Evolutionary conservation across 2,888 invertebrate species (phyloP), one percentile per base, ranked within the genome.

Genomic region (Mimumesa dahlbomi): DNA sequence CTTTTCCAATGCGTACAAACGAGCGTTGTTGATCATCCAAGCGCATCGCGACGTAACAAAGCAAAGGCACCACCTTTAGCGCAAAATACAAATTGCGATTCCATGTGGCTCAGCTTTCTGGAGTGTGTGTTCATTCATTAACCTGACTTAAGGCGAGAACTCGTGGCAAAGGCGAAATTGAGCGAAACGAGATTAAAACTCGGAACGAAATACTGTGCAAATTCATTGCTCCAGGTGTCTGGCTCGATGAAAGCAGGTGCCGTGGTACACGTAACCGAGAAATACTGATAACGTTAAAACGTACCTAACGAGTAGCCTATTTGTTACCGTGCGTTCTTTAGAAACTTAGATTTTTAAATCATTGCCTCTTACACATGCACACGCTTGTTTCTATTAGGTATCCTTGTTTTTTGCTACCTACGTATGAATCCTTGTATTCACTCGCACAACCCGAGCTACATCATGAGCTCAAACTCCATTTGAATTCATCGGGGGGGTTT

Each of bases 121-220:
- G 56, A 70, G 66, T 36, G 36, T 36, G 36, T 48, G 75, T 77
- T 69, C 65, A 56, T 69, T 73, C 73, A 66, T 77, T 77, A 77
- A 70, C 64, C 57, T 42, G 63, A 70, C 63, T 66, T 67, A 78
- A 78, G 78, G 70, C 65, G 62, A 58, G 42, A 52, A 53, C 38
- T 46, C 52, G 29, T 22, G 56, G 43, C 46, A 54, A 57, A 67
- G 52, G 77, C 57, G 68, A 73, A 77, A 75, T 75, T 72, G 72
- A 75, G 62, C 2, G 72, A 75, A 80, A 77, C 59, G 52, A 74
- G 74, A 65, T 80, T 77, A 69, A 74, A 79, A 80, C 71, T 79
- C 59, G 61, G 53, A 74, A 77, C 69, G 74, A 68, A 77, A 74
- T 49, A 58, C 67, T 67, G 80, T 62, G 73, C 69, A 80, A 73